These are phyloP conservation scores for Hymenochirus boettgeri DNA, from an alignment of 2,113 vertebrate genomes.

Conservation along the genomic window DNA sequence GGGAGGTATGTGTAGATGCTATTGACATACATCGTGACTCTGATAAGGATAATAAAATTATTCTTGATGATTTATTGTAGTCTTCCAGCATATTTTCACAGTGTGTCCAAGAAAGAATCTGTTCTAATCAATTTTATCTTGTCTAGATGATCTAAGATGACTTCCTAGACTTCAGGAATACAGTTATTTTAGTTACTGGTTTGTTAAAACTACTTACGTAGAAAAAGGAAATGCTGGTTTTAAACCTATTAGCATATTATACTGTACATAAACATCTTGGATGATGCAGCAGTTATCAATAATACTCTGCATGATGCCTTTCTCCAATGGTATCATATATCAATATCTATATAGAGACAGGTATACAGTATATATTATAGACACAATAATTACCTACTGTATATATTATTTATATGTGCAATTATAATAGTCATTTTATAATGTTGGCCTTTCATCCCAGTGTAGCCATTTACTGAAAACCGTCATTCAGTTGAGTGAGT, in stretches of 20 bases:
- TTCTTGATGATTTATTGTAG: conserved; percentile 3
- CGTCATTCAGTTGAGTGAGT: too few species aligned
- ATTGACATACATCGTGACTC: conserved; percentile 10
- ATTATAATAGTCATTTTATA: too few species aligned
- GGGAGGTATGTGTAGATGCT: conserved; percentile 16
- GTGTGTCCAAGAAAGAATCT: neutral
- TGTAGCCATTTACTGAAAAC: too few species aligned
- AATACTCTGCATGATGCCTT: too few species aligned
- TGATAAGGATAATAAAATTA: neutral
- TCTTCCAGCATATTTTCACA: neutral
- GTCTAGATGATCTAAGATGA: neutral
- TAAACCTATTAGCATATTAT: neutral
- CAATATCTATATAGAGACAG: too few species aligned
- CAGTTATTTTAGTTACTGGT: neutral
- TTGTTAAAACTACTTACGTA: neutral
- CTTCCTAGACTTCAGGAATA: neutral
- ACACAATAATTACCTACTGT: too few species aligned
- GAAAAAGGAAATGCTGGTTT: neutral
- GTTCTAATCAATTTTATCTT: neutral
- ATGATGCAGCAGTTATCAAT: too few species aligned
- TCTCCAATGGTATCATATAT: too few species aligned
- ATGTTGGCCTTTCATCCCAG: too few species aligned
- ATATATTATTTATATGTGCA: too few species aligned
- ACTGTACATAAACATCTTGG: too few species aligned
- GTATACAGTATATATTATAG: too few species aligned